These are phyloP conservation scores for Trachelus tabidus DNA, from an alignment of 2,888 invertebrate genomes.

Conservation along the genomic window DNA sequence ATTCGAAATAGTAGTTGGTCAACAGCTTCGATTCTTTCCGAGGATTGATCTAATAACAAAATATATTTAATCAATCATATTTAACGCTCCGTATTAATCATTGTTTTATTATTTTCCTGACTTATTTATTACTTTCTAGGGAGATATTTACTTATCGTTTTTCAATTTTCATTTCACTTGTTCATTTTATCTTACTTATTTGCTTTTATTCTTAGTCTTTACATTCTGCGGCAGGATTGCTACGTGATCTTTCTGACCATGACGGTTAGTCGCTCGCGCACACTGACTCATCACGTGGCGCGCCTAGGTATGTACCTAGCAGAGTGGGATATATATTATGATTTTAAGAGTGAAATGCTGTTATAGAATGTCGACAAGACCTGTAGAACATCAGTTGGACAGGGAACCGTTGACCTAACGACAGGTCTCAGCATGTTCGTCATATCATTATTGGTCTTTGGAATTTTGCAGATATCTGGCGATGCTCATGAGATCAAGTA, in stretches of 20 bases:
- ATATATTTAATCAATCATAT: neutral
- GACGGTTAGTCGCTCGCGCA: neutral
- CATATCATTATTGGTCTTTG: neutral
- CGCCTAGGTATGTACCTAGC: neutral
- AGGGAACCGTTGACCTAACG: neutral
- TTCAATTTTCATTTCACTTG: neutral
- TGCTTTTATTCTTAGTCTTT: neutral
- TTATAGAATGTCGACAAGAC: constrained; percentile 27
- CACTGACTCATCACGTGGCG: neutral
- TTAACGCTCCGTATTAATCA: neutral
- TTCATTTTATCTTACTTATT: neutral
- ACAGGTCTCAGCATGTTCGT: neutral
- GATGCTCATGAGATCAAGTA: neutral
- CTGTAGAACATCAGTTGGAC: neutral
- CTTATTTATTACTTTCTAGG: neutral
- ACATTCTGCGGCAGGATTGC: neutral
- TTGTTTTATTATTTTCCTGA: neutral
- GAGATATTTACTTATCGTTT: neutral
- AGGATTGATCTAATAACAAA: neutral
- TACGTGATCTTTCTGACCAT: neutral
- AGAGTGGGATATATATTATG: neutral
- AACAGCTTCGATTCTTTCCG: neutral
- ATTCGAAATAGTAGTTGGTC: neutral
- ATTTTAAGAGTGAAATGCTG: constrained; percentile 26
- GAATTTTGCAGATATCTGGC: neutral